These are phyloP conservation scores for Dryomyza anilis DNA, from an alignment of 2,888 invertebrate genomes.

Conservation along the genomic window DNA sequence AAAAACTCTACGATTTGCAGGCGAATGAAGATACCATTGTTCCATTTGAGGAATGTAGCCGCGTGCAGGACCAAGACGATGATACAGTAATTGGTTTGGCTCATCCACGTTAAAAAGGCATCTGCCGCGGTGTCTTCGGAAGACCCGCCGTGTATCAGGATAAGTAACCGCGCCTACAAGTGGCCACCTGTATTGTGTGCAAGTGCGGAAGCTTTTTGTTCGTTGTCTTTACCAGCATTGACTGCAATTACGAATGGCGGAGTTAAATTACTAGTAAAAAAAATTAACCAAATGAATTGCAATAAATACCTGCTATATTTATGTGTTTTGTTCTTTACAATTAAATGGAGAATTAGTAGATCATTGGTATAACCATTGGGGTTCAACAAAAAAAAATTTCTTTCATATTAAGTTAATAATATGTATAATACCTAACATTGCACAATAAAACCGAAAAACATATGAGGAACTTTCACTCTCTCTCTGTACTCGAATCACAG, in stretches of 20 bases:
- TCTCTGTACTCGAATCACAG: too few species aligned
- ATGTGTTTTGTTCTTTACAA: too few species aligned
- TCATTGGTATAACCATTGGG: too few species aligned
- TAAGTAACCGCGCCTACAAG: constrained; percentile 47
- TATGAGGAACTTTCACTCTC: too few species aligned
- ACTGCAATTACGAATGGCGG: constrained; percentile 33
- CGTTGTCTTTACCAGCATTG: constrained; percentile 55
- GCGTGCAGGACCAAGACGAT: constrained; percentile 20
- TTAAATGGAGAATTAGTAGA: too few species aligned
- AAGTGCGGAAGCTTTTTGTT: constrained; percentile 47
- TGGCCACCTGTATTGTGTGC: constrained; percentile 47
- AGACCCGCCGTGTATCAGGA: constrained; percentile 48
- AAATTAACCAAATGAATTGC: too few species aligned
- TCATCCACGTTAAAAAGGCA: constrained; percentile 47
- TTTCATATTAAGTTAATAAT: too few species aligned
- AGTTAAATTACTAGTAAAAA: too few species aligned
- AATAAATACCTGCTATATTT: too few species aligned
- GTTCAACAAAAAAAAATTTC: too few species aligned
- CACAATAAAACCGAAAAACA: too few species aligned
- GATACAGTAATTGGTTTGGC: constrained; percentile 49
- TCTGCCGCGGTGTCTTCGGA: constrained; percentile 53
- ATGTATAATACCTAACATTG: too few species aligned
- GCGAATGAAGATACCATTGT: constrained; percentile 36
- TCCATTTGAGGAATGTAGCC: constrained; percentile 1
- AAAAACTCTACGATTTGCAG: constrained; percentile 36